Conservation (phyloP, 2,113 vertebrate species). For the Alexandromys fortis region DNA sequence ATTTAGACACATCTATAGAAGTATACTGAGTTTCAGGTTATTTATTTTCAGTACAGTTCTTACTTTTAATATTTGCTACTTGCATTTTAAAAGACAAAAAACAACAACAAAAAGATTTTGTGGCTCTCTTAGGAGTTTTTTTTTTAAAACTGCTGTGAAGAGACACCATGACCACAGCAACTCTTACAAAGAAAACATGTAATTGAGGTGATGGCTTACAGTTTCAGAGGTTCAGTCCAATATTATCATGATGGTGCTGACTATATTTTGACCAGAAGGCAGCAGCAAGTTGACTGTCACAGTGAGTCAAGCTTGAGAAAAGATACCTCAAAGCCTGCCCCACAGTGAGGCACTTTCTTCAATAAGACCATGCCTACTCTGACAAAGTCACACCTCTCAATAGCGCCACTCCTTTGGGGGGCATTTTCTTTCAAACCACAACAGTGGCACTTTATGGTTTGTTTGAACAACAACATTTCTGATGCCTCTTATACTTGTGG, state of each 20-base stretch:
- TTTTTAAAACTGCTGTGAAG: neutral
- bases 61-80: neutral
- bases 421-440: neutral
- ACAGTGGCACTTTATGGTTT: neutral
- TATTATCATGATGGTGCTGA: neutral
- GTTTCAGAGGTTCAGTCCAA: neutral
- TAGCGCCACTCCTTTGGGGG: too few species aligned
- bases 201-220: neutral
- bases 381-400: too few species aligned
- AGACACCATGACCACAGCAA: neutral
- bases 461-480: constrained; percentile 15
- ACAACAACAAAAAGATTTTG: neutral
- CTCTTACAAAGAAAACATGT: neutral
- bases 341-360: too few species aligned
- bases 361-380: too few species aligned
- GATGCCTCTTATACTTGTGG: neutral
- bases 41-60: neutral
- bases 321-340: too few species aligned
- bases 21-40: neutral
- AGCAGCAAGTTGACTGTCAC: too few species aligned
- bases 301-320: too few species aligned
- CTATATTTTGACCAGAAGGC: neutral
- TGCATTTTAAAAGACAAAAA: neutral
- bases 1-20: constrained; percentile 13
- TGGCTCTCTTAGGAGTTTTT: neutral